Percentiles rank a stretch among this genome's conserved stretches.
Evolutionary conservation across 2,113 vertebrate genomes (phyloP).

Genomic region (Thinocorus orbignyianus): DNA sequence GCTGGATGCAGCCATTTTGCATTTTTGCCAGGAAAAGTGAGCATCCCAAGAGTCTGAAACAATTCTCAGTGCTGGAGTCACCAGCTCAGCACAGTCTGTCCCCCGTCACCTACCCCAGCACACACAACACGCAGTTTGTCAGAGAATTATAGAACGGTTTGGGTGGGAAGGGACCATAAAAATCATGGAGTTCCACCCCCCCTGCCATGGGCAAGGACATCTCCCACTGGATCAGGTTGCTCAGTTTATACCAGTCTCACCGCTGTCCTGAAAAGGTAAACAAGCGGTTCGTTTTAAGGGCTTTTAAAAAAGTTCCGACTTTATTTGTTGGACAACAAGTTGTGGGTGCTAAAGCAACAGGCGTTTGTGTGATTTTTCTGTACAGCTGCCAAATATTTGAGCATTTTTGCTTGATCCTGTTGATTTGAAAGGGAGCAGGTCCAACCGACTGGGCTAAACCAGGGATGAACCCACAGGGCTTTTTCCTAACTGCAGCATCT

Average conservation of each 20-base stretch:
- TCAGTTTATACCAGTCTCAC: accelerated
- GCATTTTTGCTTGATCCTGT: not conserved
- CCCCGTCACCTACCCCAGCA: accelerated
- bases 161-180: too few relatives aligned
- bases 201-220: too few relatives aligned
- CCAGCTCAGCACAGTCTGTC: not conserved
- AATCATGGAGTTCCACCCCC: too few relatives aligned
- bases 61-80: not conserved
- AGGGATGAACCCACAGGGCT: not conserved
- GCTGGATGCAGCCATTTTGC: not conserved
- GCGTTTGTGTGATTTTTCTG: not conserved
- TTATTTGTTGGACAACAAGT: not conserved
- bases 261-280: not conserved
- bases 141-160: too few relatives aligned
- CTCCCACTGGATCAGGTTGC: too few relatives aligned
- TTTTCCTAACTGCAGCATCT: not conserved
- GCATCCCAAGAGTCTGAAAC: not conserved
- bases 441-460: not conserved
- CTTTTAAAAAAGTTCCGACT: not conserved
- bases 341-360: not conserved
- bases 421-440: not conserved
- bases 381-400: not conserved
- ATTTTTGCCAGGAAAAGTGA: not conserved
- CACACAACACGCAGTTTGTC: accelerated
- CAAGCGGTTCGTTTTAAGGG: not conserved